A percentile compares a stretch with the other conserved stretches of the same genome.
Conservation (phyloP, 2,113 vertebrate genomes). For the Neotragus moschatus region DNA sequence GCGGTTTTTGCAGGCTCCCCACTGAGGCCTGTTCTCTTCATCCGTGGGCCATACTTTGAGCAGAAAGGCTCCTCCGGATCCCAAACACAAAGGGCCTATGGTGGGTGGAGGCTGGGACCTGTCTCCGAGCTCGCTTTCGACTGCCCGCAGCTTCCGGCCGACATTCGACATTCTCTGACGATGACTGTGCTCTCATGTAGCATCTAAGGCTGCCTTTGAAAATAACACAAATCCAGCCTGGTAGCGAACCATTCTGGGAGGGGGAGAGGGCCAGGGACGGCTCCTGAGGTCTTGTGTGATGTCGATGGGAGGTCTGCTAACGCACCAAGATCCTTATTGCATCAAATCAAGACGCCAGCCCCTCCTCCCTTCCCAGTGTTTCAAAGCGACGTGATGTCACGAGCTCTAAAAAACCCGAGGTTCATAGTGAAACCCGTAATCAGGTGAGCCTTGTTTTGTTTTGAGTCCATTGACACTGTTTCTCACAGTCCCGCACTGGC, state of each 20-base stretch:
- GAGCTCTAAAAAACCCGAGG: constrained; percentile 65
- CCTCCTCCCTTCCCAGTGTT: background rate
- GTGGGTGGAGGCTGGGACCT: background rate
- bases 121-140: background rate
- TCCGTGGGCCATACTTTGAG: background rate
- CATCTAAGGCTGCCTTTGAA: background rate
- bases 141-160: too few species aligned
- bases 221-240: background rate
- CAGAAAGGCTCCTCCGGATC: background rate
- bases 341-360: background rate
- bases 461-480: constrained; percentile 67
- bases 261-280: background rate
- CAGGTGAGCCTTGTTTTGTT: constrained; percentile 75
- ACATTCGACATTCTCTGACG: background rate
- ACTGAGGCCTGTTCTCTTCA: background rate
- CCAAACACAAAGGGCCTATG: background rate
- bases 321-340: background rate
- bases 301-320: background rate
- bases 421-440: constrained; percentile 77
- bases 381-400: constrained; percentile 56
- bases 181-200: too few species aligned
- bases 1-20: background rate
- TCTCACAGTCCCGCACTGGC: constrained; percentile 66
- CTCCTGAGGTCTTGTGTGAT: background rate
- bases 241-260: background rate